Conservation (phyloP, 2,113 vertebrate genomes). For the Nycticryphes semicollaris region DNA sequence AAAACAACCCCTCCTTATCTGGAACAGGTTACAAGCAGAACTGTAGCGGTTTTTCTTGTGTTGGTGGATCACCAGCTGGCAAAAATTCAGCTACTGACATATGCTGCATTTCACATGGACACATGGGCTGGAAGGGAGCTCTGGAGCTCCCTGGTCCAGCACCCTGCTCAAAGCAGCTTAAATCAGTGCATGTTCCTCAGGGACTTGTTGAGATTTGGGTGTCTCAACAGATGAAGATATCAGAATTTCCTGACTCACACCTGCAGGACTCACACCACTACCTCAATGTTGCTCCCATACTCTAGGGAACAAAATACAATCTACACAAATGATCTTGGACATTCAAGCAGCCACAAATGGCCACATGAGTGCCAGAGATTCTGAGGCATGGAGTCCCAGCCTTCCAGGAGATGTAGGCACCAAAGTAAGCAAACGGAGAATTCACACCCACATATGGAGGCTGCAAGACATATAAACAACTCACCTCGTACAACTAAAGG, state of each 20-base stretch:
- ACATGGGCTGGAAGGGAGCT: background rate
- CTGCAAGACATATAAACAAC: background rate
- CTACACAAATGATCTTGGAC: background rate
- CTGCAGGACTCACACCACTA: background rate
- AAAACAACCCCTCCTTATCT: background rate
- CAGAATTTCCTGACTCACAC: background rate
- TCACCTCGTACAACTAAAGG: background rate
- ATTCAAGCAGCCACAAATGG: background rate
- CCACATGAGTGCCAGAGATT: rapidly evolving
- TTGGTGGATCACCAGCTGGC: background rate
- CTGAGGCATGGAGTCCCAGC: background rate
- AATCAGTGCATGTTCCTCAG: rapidly evolving
- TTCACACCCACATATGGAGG: background rate
- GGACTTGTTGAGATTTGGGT: background rate
- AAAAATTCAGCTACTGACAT: background rate
- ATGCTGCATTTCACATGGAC: rapidly evolving
- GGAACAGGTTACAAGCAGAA: background rate
- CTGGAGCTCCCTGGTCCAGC: background rate
- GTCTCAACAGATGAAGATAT: background rate
- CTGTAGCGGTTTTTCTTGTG: background rate
- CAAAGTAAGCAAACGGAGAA: background rate
- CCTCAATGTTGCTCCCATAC: background rate
- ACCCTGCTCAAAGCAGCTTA: background rate
- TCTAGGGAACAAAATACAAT: background rate
- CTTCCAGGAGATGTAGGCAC: background rate